Evolutionary conservation across 2,113 vertebrate genomes (phyloP).

Genomic region (Oxyura jamaicensis): DNA sequence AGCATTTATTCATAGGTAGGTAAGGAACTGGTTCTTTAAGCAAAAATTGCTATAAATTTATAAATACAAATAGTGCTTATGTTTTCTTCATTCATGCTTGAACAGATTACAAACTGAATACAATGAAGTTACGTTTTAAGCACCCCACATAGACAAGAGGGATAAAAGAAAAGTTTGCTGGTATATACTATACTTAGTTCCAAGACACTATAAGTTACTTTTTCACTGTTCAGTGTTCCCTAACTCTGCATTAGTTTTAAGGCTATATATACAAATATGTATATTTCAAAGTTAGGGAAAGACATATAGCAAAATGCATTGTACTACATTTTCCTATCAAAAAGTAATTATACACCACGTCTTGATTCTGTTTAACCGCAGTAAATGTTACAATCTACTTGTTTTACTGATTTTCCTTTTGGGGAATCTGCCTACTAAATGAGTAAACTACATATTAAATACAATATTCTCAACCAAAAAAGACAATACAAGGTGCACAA

Average conservation of each 20-base stretch:
- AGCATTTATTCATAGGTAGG: slow-evolving; percentile 78
- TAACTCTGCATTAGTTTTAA: slow-evolving; percentile 81
- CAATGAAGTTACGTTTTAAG: slow-evolving; percentile 79
- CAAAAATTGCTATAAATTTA: slow-evolving; percentile 77
- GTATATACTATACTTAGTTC: slow-evolving; percentile 76
- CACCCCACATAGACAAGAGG: slow-evolving; percentile 77
- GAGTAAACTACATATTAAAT: slow-evolving; percentile 73
- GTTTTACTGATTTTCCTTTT: slow-evolving; percentile 76
- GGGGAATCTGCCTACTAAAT: slow-evolving; percentile 76
- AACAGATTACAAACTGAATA: slow-evolving; percentile 81
- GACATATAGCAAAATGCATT: slow-evolving; percentile 77
- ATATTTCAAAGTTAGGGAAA: slow-evolving; percentile 78
- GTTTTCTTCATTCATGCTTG: slow-evolving; percentile 79
- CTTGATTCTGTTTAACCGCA: slow-evolving; percentile 71
- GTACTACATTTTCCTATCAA: slow-evolving; percentile 76
- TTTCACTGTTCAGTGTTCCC: slow-evolving; percentile 74
- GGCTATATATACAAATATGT: slow-evolving; percentile 83
- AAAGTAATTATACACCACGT: slow-evolving; percentile 77
- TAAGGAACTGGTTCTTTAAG: slow-evolving; percentile 72
- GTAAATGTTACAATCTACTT: slow-evolving; percentile 75
- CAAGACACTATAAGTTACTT: slow-evolving; percentile 77
- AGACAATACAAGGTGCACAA: slow-evolving; percentile 78
- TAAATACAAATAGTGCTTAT: slow-evolving; percentile 82
- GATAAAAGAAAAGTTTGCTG: slow-evolving; percentile 77
- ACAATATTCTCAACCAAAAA: slow-evolving; percentile 76